These are phyloP conservation scores for Amphimedon queenslandica DNA, from an alignment of 37 sponge, comb jelly and placozoan species.

Conservation along the genomic window DNA sequence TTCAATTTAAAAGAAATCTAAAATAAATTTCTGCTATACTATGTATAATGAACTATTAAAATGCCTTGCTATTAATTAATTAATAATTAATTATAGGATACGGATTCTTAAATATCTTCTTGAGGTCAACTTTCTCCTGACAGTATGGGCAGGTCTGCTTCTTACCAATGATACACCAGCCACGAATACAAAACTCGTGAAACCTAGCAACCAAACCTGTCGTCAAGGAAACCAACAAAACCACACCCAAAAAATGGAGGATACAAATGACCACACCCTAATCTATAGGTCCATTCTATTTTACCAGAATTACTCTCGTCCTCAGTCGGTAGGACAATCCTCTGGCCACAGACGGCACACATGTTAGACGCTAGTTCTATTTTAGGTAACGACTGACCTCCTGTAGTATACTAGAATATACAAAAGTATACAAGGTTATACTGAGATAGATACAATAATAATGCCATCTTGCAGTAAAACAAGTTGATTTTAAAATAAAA, in stretches of 20 bases:
- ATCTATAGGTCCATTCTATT: constrained; percentile 74
- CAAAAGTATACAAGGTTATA: neutral
- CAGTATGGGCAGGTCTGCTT: constrained; percentile 99
- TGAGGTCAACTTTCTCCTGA: constrained; percentile 94
- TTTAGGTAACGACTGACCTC: constrained; percentile 58
- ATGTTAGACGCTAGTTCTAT: constrained; percentile 52
- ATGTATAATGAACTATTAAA: neutral
- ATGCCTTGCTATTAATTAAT: neutral
- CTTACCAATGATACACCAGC: constrained; percentile 99
- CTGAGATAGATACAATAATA: no score
- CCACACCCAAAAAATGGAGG: constrained; percentile 36
- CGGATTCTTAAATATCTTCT: constrained; percentile 85
- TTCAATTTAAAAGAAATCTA: neutral
- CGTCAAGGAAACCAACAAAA: neutral
- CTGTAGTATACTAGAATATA: constrained; percentile 64
- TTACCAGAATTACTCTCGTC: constrained; percentile 18
- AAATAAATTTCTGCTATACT: neutral
- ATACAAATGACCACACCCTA: constrained; percentile 93
- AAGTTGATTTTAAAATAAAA: neutral
- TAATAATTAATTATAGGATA: constrained; percentile 47
- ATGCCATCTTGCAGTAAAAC: neutral
- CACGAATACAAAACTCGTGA: constrained; percentile 98
- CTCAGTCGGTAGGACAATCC: constrained; percentile 29
- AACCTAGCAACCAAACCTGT: constrained; percentile 46
- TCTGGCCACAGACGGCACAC: constrained; percentile 95